phyloP scores from a whole-genome alignment of 2,113 vertebrate species.

The Platichthys flesus region DNA sequence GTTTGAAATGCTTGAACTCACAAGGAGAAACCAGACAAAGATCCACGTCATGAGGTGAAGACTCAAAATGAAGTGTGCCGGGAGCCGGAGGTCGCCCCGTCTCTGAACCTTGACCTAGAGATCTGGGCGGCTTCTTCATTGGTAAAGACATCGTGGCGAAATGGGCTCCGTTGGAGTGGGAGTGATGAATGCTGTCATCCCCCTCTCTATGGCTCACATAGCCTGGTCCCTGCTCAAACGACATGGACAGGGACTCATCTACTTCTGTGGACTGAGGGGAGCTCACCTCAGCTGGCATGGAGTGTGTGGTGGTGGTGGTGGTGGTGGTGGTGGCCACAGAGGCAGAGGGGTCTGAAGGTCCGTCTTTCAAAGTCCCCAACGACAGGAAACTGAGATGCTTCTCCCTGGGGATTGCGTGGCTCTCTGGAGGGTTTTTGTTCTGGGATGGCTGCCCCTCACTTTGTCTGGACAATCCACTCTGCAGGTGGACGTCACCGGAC shows the following conservation, averaged over 20 bases:
- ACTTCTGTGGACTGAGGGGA: conserved; percentile 97
- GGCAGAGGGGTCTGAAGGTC: conserved; percentile 84
- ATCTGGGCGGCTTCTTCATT: conserved; percentile 80
- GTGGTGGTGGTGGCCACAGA: conserved; percentile 73
- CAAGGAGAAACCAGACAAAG: conserved; percentile 96
- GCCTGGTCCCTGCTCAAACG: conserved; percentile 90
- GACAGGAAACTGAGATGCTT: conserved; percentile 85
- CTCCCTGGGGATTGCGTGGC: conserved; percentile 73
- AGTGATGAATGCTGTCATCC: conserved; percentile 58
- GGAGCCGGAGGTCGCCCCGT: conserved; percentile 62
- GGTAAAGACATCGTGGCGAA: conserved; percentile 83
- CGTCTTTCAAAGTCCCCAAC: conserved; percentile 87
- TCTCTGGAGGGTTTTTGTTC: conserved; percentile 57
- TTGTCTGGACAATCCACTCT: conserved; percentile 42
- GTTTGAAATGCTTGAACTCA: conserved; percentile 93
- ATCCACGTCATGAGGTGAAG: conserved; percentile 89
- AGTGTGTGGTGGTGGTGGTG: conserved; percentile 78
- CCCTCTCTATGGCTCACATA: conserved; percentile 79
- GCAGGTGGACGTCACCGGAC: conserved; percentile 56
- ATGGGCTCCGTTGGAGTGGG: conserved; percentile 71
- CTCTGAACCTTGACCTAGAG: conserved; percentile 72
- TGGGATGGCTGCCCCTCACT: conserved; percentile 46
- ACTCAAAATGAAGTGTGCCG: conserved; percentile 65
- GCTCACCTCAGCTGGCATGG: conserved; percentile 93
- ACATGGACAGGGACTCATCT: conserved; percentile 93